Evolutionary conservation across 2,888 invertebrate genomes (phyloP).

Genomic region (Eilema caniola): DNA sequence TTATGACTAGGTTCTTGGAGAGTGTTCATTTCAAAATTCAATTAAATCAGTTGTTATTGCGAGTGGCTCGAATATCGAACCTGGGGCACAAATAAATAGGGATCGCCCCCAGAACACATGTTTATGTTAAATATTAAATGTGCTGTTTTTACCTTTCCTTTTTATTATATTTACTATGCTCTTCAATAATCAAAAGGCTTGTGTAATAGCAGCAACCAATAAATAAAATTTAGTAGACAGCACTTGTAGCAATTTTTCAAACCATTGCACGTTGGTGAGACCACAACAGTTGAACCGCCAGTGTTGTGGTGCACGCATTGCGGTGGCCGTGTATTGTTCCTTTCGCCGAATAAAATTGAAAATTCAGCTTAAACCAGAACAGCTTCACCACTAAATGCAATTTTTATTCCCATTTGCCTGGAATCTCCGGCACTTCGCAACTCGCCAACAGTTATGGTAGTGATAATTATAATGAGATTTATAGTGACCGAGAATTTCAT

Average conservation of each 20-base stretch:
- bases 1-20: not conserved
- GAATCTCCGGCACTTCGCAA: slow-evolving; percentile 26
- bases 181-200: no score
- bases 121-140: no score
- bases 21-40: not conserved
- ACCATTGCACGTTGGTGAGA: slow-evolving; percentile 31
- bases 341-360: slow-evolving; percentile 53
- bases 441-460: slow-evolving; percentile 19
- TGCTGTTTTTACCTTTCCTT: no score
- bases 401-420: slow-evolving; percentile 40
- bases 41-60: no score
- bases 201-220: slow-evolving; percentile 1
- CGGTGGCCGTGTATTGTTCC: slow-evolving; percentile 48
- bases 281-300: slow-evolving; percentile 38
- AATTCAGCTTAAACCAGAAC: slow-evolving; percentile 46
- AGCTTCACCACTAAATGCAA: slow-evolving; percentile 39
- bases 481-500: not conserved
- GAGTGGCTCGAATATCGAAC: no score
- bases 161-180: no score
- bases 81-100: not conserved
- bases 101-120: not conserved
- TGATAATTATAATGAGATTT: slow-evolving; percentile 19
- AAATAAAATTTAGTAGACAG: slow-evolving; percentile 29
- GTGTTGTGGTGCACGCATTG: slow-evolving; percentile 51
- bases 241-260: slow-evolving; percentile 48